phyloP scores from a whole-genome alignment of 2,797 vertebrate species.

The Coendou prehensilis region DNA sequence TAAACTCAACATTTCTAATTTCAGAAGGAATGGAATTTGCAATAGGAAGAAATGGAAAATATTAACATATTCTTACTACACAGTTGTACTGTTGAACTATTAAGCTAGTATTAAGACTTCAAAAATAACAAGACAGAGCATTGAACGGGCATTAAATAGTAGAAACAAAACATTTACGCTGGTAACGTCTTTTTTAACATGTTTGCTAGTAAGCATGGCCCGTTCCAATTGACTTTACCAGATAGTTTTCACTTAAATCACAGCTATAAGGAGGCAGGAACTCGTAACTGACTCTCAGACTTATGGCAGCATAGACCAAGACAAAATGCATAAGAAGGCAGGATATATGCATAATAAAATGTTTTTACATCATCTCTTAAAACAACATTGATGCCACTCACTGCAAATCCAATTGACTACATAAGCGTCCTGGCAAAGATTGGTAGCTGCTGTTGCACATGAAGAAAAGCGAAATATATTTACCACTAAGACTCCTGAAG shows the following conservation, averaged over 20 bases:
- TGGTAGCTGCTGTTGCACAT: background rate
- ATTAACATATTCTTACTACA: conserved; percentile 29
- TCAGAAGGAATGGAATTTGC: background rate
- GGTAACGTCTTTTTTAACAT: background rate
- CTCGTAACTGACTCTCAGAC: background rate
- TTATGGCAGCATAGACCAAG: background rate
- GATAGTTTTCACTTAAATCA: background rate
- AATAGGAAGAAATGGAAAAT: background rate
- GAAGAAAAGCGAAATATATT: background rate
- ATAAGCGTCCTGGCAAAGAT: background rate
- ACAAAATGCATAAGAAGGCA: background rate
- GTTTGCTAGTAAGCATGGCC: background rate
- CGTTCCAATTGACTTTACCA: background rate
- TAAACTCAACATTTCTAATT: background rate
- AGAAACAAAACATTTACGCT: background rate
- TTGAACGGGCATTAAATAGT: background rate
- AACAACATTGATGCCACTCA: background rate
- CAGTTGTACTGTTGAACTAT: background rate
- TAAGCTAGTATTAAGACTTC: background rate
- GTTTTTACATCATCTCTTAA: conserved; percentile 6
- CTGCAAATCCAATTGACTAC: background rate
- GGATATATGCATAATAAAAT: background rate
- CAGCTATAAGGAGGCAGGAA: background rate
- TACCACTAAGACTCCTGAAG: background rate
- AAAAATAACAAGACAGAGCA: background rate